Percentiles rank a stretch among this genome's conserved stretches.
phyloP scores from a whole-genome alignment of 1,140 invertebrate genomes.

The Heliconius hewitsoni region DNA sequence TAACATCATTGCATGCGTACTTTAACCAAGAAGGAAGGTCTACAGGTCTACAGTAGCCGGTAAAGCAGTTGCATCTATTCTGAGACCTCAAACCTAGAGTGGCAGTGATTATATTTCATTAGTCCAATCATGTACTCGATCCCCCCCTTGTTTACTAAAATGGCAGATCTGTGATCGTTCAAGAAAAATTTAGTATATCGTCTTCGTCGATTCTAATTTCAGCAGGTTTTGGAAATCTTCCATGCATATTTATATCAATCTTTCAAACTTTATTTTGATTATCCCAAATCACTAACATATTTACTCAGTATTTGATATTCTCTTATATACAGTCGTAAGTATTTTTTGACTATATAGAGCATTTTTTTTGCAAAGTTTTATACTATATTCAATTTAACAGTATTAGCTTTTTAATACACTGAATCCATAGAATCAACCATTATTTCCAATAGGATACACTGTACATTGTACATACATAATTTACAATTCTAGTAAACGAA shows the following conservation, averaged over 20 bases:
- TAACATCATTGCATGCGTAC: neutral
- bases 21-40: neutral
- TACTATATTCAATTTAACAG: too few relatives aligned
- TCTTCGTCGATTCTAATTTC: neutral
- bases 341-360: too few relatives aligned
- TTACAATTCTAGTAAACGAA: neutral
- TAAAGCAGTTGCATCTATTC: conserved; percentile 7
- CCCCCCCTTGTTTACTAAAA: neutral
- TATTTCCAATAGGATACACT: neutral
- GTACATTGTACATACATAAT: neutral
- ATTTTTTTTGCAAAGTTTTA: too few relatives aligned
- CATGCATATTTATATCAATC: too few relatives aligned
- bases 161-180: neutral
- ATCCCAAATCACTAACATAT: too few relatives aligned
- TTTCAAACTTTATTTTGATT: too few relatives aligned
- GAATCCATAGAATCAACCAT: neutral
- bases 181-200: neutral
- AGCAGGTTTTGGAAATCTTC: too few relatives aligned
- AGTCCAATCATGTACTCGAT: neutral
- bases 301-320: too few relatives aligned
- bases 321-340: too few relatives aligned
- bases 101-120: neutral
- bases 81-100: neutral
- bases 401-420: too few relatives aligned
- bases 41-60: neutral